Evolutionary conservation across 1,140 invertebrate genomes (phyloP), one percentile per base, ranked within the genome.

Genomic region (Drosophila burlai): DNA sequence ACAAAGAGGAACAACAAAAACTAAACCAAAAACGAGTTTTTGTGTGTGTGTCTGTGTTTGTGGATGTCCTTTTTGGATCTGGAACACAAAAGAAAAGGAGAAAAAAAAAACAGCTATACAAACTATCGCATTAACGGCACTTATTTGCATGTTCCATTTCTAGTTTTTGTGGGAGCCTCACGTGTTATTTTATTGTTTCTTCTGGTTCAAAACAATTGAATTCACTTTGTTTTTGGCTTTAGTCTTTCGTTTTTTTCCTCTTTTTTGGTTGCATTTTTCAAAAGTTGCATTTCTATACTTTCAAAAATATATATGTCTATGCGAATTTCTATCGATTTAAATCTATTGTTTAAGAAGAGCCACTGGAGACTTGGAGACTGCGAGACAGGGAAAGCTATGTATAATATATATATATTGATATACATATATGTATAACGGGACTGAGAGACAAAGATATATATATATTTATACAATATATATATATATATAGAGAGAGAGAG

Each of bases 281-380:
- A 89, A 86, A 86, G 80, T 86, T 83, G 83, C 83, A 86, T 83
- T 87, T 76, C 65, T 55, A 83, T 87, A 86, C 83, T 87, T 86
- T 86, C 66, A 87, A 86, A 86, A 86, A 86, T 86, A 86, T 83
- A 73, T 87, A 64, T 86, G 66, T 62, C 45, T 77, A 42, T 79
- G 65, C 81, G 72, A 75, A 64, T 57, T 78, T 73, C 62, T 52
- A 83, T 72, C 42, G 63, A 72, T 68, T 68, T 69, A 78, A 65
- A 83, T 83, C 61, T 79, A 83, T 80, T 59, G 58, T 66, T 66
- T 45, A 63, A 80, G 47, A 61, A 71, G 62, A 52, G 46, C 54
- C 54, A 42, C 36, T 43, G 69, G 69, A 49, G 52, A 59, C 36
- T 57, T 57, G 54, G 54, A 57, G 54, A 57, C 54, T 57, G 46